Evolutionary conservation across 1,140 invertebrate species (phyloP).

Genomic region (Trigoniulus corallinus): DNA sequence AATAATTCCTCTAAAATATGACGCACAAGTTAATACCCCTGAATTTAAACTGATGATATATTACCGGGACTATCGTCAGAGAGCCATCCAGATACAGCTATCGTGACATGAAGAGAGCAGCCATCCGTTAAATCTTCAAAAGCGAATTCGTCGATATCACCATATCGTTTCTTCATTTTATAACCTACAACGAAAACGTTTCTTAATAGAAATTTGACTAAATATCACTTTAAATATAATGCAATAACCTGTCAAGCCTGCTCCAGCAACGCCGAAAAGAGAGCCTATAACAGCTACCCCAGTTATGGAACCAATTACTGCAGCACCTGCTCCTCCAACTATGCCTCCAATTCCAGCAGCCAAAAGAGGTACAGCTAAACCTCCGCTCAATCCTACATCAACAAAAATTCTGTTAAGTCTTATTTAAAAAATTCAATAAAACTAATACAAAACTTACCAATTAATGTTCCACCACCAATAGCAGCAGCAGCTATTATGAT

Average conservation of each 20-base stretch:
- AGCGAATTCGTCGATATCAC: conserved; percentile 50
- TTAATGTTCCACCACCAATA: not conserved
- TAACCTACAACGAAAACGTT: conserved; percentile 31
- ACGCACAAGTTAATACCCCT: too few species aligned
- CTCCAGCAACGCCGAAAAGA: conserved; percentile 49
- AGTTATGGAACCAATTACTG: conserved; percentile 37
- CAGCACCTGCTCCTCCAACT: conserved; percentile 37
- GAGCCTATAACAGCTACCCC: conserved; percentile 48
- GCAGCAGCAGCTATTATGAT: not conserved
- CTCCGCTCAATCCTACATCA: conserved; percentile 39
- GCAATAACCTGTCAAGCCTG: conserved; percentile 41
- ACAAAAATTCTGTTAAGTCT: too few species aligned
- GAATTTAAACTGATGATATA: too few species aligned
- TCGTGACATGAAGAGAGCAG: conserved; percentile 38
- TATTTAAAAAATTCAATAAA: too few species aligned
- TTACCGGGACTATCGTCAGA: not conserved
- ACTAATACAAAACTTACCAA: too few species aligned
- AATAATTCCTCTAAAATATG: too few species aligned
- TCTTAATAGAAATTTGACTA: too few species aligned
- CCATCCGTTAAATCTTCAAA: conserved; percentile 36
- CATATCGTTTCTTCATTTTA: conserved; percentile 53
- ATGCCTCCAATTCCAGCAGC: conserved; percentile 42
- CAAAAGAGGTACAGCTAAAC: conserved; percentile 46
- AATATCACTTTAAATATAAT: too few species aligned
- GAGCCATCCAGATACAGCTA: conserved; percentile 50